Base-by-base conservation (phyloP, 2,113 vertebrate genomes). In the Epinephelus lanceolatus region DNA sequence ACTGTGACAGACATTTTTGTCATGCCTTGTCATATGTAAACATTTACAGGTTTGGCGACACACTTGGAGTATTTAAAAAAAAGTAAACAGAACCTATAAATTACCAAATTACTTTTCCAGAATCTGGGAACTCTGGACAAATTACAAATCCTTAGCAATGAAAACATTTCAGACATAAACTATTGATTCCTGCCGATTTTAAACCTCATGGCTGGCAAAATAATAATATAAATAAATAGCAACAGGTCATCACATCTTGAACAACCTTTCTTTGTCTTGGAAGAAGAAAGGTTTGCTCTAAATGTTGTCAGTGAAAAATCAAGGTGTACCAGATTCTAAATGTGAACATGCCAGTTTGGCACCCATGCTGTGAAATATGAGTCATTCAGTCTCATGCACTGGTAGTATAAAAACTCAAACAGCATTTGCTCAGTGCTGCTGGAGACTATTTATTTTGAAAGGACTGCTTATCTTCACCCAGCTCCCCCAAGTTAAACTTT, bases 401-500 rank as follows among this genome's bases (percentile, higher is more conserved):
- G 56, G 23, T 17, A 17, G 9, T 14, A 13, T 18, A 11, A 67
- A 71, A 61, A 83, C 63, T 80, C 37, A 85, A 52, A 76, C 25
- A 49, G 17, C 49, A 17, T 51, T 51, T 51, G 6, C 23, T 27
- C 60, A 85, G 72, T 10, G 30, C 25, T 65, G 30, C 52, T 70
- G 52, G 23, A 57, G 15, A 81, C 51, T 82, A 72, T 80, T 85
- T 76, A 62, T 82, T 84, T 84, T 67, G 52, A 70, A 66, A 37
- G 30, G 6, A 62, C 6, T 59, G 33, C 33, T 40, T 40, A 63
- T 25, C 10, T 63, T 5, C 18, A 56, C n/a, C 23, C 33, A 45
- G 42, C 11, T 62, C 78, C 18, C 73, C 60, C 75, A 86, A 85
- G 81, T 78, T 63, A 85, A 85, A 89, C 90, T 81, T 85, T 67